Conservation (phyloP, 2,888 invertebrate genomes). For the Amiota mariae region DNA sequence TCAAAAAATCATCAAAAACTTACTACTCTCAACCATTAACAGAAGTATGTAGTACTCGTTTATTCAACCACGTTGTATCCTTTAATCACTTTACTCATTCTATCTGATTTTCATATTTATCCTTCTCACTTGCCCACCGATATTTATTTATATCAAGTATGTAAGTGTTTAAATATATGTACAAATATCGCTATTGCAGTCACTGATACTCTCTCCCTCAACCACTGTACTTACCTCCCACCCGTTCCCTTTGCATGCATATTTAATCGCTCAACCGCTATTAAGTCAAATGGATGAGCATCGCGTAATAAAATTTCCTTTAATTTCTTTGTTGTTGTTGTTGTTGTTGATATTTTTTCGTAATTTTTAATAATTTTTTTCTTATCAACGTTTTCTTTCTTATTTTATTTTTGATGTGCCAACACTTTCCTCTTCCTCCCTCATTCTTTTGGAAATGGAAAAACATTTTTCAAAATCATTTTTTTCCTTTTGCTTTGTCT, state of each 20-base stretch:
- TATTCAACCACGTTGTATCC: too few species aligned
- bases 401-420: slow-evolving; percentile 56
- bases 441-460: neutral
- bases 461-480: slow-evolving; percentile 21
- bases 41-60: too few species aligned
- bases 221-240: too few species aligned
- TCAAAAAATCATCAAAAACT: too few species aligned
- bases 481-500: slow-evolving; percentile 35
- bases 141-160: too few species aligned
- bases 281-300: slow-evolving; percentile 72
- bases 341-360: slow-evolving; percentile 13
- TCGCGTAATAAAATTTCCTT: slow-evolving; percentile 67
- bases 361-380: slow-evolving; percentile 53
- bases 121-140: too few species aligned
- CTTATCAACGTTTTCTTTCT: slow-evolving; percentile 31
- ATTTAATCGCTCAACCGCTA: slow-evolving; percentile 70
- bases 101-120: too few species aligned
- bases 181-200: too few species aligned
- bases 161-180: too few species aligned
- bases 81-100: too few species aligned
- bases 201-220: too few species aligned
- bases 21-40: too few species aligned
- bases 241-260: slow-evolving; percentile 30
- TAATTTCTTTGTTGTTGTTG: slow-evolving; percentile 27
- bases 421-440: slow-evolving; percentile 24